These are phyloP conservation scores for Planococcus citri DNA, from an alignment of 1,140 invertebrate genomes.

Conservation along the genomic window DNA sequence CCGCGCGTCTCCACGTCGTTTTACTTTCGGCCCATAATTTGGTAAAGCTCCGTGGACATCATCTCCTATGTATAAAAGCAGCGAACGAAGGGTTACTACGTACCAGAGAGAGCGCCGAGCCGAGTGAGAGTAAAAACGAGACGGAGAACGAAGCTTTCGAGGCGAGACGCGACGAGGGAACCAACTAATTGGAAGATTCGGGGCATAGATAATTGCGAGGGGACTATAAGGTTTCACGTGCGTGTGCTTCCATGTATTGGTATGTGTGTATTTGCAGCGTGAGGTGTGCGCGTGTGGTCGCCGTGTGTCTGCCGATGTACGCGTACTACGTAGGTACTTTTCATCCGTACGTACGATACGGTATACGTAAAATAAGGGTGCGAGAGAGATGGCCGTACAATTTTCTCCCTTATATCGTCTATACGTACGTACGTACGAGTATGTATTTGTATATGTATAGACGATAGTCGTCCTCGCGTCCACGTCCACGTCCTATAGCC, in stretches of 20 bases:
- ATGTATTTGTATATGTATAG: neutral
- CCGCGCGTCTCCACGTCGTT: neutral
- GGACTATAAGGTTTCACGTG: constrained; percentile 12
- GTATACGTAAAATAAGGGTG: neutral
- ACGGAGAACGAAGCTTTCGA: neutral
- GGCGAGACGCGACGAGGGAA: neutral
- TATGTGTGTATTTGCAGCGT: neutral
- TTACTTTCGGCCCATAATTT: constrained; percentile 19
- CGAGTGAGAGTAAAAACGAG: neutral
- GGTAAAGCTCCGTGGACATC: constrained; percentile 16
- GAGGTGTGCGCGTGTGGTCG: neutral
- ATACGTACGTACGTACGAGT: neutral
- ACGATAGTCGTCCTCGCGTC: neutral
- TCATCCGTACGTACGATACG: neutral
- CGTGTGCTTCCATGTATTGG: constrained; percentile 7
- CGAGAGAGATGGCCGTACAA: neutral
- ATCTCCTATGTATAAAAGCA: constrained; percentile 9
- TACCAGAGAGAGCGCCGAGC: neutral
- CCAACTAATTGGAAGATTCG: constrained; percentile 12
- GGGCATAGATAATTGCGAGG: constrained; percentile 17
- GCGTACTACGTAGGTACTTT: too few species aligned
- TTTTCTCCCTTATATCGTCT: neutral
- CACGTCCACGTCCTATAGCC: neutral
- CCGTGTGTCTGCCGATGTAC: too few species aligned
- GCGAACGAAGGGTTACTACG: neutral